Base-by-base conservation (phyloP, 2,888 invertebrate species). In the Melangyna quadrimaculata region DNA sequence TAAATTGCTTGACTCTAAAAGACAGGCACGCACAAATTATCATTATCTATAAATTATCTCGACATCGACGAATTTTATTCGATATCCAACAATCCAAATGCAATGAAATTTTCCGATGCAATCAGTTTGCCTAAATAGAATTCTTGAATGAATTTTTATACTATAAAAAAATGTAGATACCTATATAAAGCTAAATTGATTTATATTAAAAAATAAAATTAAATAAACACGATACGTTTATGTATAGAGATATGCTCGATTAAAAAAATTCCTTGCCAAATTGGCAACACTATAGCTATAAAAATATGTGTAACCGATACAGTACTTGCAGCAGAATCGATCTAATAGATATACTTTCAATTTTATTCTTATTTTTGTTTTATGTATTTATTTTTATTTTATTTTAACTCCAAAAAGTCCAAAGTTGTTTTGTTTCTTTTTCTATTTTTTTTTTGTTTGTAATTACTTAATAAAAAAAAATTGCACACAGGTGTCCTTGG, bases 401-500 rank as follows among this genome's bases (percentile, higher is more conserved):
- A 48, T n/a, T 63, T 35, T 3, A 37, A 29, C 32, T 78, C 67
- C 53, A 77, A 59, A 32, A 57, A 37, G 70, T 71, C 37, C 40
- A n/a, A 27, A 35, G 57, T 59, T 63, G 45, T 24, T 63, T 69
- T 29, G 40, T 14, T 59, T 27, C 10, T 43, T 57, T 40, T 29
- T 12, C 8, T 22, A 10, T 27, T 17, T 43, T 69, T 71, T 59
- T 67, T 80, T 71, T n/a, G n/a, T n/a, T n/a, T n/a, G n/a, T 79
- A 79, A 79, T 79, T 84, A 79, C 73, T 65, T 45, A 12, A 29
- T n/a, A 45, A 57, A 65, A 59, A 69, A 71, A 61, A 29, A 51
- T 51, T 78, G 40, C 53, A 53, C 19, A 40, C 67, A 63, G 70
- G 53, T 81, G 86, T 81, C 86, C 86, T 86, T 86, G 86, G 63